Conservation (phyloP, 2,797 vertebrate species). For the Eulemur coronatus region DNA sequence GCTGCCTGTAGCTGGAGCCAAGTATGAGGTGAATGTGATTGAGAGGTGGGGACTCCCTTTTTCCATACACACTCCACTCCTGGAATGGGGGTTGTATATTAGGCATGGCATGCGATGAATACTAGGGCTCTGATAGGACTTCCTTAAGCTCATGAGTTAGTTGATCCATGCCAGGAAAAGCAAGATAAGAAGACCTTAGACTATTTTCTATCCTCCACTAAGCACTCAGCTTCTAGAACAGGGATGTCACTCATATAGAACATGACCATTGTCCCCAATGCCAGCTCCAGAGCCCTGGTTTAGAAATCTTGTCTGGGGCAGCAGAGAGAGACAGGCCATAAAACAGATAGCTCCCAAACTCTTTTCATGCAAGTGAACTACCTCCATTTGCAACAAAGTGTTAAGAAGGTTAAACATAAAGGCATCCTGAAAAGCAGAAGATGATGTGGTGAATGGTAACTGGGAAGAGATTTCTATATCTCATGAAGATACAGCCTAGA, state of each 20-base stretch:
- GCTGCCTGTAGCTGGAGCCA: background rate
- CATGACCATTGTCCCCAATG: background rate
- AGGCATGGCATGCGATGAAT: too few relatives aligned
- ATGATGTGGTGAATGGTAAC: background rate
- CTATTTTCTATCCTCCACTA: background rate
- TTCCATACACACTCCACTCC: background rate
- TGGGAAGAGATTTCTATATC: background rate
- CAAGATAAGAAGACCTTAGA: background rate
- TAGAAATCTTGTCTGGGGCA: background rate
- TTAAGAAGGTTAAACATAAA: background rate
- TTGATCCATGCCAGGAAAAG: background rate
- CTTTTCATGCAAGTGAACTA: background rate
- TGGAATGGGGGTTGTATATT: background rate
- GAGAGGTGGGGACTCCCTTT: background rate
- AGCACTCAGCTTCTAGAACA: background rate
- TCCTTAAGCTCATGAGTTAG: background rate
- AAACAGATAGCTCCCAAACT: background rate
- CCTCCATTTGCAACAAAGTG: background rate
- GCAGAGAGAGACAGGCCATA: background rate
- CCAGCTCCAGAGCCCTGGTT: background rate
- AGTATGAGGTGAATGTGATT: background rate
- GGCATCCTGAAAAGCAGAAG: background rate
- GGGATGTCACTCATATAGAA: background rate
- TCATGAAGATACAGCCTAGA: background rate
- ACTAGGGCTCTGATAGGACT: background rate